Base-by-base conservation (phyloP, 37 sponge, comb jelly and placozoan genomes). In the Tethya wilhelma region DNA sequence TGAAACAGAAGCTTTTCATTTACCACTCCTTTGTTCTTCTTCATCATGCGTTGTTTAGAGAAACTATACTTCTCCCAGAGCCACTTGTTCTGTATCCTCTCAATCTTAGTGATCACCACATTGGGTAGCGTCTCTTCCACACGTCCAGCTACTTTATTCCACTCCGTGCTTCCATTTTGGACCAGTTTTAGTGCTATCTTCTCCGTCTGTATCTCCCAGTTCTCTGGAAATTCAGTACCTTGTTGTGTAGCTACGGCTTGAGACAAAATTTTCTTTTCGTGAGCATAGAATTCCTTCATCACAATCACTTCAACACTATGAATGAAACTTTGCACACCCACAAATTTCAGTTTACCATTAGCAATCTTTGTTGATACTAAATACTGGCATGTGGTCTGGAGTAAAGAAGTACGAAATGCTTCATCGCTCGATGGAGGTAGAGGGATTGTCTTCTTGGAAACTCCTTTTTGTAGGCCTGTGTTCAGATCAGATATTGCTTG, bases 81-180 rank as follows among this genome's bases (percentile, higher is more conserved):
- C 93, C 93, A 91, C 40, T 42, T 23, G 36, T 91, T 91, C 57
- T 91, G 89, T 37, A 91, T 81, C 20, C 91, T 79, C 56, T 91
- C 77, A 4, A 90, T 4, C 38, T 14, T 67, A 8, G 34, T 34
- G 40, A 90, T 74, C 0, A 29, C 0, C 1, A 71, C 58, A 12
- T 33, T 8, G 5, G 78, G 76, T 0, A 77, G 71, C 20, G 82
- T 77, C n/a, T 66, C 42, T 4, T 56, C 44, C 2, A 90, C 31
- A 22, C 9, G 19, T 17, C 0, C 0, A 11, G 56, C 45, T 0
- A 84, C 53, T 0, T 84, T 32, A 0, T 38, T 57, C 79, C 85
- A 90, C 31, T 90, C 90, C 11, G 23, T 2, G 11, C 72, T 67
- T 23, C 25, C 19, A 33, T 23, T 19, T 7, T 8, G n/a, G 2